phyloP scores from a whole-genome alignment of 2,797 vertebrate species.

The Clarias platycephalus region DNA sequence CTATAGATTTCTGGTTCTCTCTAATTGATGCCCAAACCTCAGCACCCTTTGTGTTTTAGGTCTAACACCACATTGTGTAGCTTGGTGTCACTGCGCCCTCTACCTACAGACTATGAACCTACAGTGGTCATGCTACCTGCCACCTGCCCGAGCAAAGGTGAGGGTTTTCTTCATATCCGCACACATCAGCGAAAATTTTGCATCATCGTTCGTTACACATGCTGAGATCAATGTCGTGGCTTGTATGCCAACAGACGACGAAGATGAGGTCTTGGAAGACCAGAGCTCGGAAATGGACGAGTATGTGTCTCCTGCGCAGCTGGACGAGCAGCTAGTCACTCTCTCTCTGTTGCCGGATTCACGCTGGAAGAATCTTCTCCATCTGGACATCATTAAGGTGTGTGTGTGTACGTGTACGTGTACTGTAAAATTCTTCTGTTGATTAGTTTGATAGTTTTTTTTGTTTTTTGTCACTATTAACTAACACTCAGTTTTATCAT shows the following conservation, averaged over 20 bases:
- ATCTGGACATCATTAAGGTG: conserved; percentile 92
- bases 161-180: not conserved
- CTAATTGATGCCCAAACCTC: not conserved
- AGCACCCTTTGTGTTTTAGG: conserved; percentile 72
- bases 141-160: conserved; percentile 77
- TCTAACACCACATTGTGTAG: conserved; percentile 89
- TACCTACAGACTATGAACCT: conserved; percentile 87
- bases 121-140: conserved; percentile 77
- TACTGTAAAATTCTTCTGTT: not conserved
- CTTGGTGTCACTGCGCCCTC: conserved; percentile 87
- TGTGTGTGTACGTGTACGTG: conserved; percentile 11
- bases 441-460: not conserved
- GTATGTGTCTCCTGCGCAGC: conserved; percentile 84
- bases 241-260: conserved; percentile 59
- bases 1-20: not conserved
- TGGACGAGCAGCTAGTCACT: conserved; percentile 85
- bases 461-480: not conserved
- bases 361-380: conserved; percentile 91
- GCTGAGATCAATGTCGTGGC: not conserved
- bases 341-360: conserved; percentile 88
- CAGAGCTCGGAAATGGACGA: conserved; percentile 74
- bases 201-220: not conserved
- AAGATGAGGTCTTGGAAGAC: conserved; percentile 68
- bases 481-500: not conserved
- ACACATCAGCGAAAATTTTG: not conserved